A percentile compares a stretch with the other conserved stretches of the same genome.
phyloP scores from a whole-genome alignment of 1,140 invertebrate species.

The Drosophila leontia region DNA sequence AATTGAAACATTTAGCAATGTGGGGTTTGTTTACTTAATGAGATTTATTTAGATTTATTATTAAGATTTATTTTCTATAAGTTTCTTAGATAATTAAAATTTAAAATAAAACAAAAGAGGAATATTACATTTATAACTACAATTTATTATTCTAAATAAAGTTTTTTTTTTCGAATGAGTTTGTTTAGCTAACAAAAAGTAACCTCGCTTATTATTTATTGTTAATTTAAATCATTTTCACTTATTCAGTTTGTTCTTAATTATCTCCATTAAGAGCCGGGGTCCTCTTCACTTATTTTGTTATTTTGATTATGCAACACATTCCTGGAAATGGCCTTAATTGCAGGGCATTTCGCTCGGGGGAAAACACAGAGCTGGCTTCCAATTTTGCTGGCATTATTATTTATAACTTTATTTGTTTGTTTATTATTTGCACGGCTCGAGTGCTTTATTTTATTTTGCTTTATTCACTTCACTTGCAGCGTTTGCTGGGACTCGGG shows the following conservation, averaged over 20 bases:
- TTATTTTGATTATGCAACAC: constrained; percentile 10
- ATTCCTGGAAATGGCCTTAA: constrained; percentile 5
- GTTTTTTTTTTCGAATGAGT: no score
- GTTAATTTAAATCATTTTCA: neutral
- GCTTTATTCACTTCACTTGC: constrained; percentile 14
- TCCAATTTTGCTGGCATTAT: constrained; percentile 21
- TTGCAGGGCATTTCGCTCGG: neutral
- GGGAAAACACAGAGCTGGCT: neutral
- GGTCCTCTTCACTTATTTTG: neutral
- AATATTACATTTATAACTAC: no score
- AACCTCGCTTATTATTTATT: neutral
- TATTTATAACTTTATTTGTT: constrained; percentile 36
- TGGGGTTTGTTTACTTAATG: no score
- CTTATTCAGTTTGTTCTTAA: neutral
- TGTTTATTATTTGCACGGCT: constrained; percentile 18
- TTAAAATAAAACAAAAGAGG: no score
- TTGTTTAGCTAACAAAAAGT: no score
- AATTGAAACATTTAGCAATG: no score
- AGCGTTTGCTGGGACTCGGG: neutral
- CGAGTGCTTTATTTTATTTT: constrained; percentile 12
- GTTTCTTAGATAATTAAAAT: no score
- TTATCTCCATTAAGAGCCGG: neutral
- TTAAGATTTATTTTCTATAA: no score
- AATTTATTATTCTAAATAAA: no score
- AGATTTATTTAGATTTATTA: no score